Percentiles rank a stretch among this genome's conserved stretches.
Evolutionary conservation across 2,888 invertebrate species (phyloP).

Genomic region (Ochropleura plecta): DNA sequence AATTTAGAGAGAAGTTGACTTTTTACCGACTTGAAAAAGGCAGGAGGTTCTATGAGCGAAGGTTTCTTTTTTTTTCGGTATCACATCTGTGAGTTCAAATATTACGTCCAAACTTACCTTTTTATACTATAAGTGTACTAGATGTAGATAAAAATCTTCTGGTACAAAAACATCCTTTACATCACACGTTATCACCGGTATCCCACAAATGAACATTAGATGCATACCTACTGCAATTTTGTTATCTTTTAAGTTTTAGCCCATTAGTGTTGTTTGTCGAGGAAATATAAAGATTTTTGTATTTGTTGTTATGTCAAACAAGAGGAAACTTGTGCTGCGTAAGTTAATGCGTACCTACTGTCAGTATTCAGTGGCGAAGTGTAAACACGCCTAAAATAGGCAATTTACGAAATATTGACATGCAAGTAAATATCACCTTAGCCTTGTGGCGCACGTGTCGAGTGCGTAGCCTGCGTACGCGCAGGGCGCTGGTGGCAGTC

Average conservation of each 20-base stretch:
- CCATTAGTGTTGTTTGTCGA: too few relatives aligned
- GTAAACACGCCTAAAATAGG: slow-evolving; percentile 38
- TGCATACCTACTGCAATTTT: too few relatives aligned
- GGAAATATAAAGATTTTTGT: too few relatives aligned
- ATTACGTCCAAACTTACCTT: not conserved
- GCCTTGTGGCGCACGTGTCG: slow-evolving; percentile 59
- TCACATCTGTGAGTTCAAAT: not conserved
- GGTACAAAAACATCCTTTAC: not conserved
- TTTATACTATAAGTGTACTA: not conserved
- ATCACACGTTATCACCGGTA: not conserved
- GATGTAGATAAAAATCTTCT: not conserved
- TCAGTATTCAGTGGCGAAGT: slow-evolving; percentile 22
- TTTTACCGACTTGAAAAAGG: too few relatives aligned
- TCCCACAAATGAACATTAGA: too few relatives aligned
- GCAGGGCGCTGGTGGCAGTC: slow-evolving; percentile 31
- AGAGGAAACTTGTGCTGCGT: slow-evolving; percentile 18
- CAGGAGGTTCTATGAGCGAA: too few relatives aligned
- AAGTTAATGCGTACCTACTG: not conserved
- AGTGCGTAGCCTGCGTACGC: slow-evolving; percentile 29
- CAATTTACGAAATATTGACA: slow-evolving; percentile 60
- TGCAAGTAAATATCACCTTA: slow-evolving; percentile 62
- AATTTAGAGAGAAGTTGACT: not conserved
- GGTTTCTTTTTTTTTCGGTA: not conserved
- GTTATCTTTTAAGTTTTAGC: too few relatives aligned
- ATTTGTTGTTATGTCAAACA: not conserved